Evolutionary conservation across 2,888 invertebrate species (phyloP), one percentile per base, ranked within the genome.

Genomic region (Therioaphis trifolii): DNA sequence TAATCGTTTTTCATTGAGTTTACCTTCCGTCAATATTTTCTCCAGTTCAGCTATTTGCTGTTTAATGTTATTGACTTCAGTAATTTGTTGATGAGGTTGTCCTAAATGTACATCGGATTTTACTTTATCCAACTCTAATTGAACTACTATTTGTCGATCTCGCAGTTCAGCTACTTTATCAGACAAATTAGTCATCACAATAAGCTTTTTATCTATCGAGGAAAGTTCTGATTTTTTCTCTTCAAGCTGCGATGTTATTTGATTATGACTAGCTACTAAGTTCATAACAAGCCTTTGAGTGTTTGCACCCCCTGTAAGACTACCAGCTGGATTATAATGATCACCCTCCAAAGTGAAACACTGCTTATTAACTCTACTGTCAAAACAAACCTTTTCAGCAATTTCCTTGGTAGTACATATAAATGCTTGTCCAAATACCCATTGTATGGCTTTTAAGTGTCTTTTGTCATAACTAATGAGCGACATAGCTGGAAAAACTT

Each of bases 261-360:
- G 52, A 52, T 82, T 49, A 52, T 82, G 82, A 35, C 11, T 63
- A 14, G 74, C 49, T 82, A 84, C 29, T 72, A 11, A 11, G 49
- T 84, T 24, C 4, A 84, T 68, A 52, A 77, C 4, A 68, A 84
- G 77, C 7, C 24, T 55, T 77, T 84, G 75, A 21, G 72, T 82
- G 18, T 74, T 74, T 24, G 82, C 49, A 88, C 99, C 99, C 87
- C 99, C 99, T 82, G 95, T 93, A 52, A 99, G 90, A 12, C 52
- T 75, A 87, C 99, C 99, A 76, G 93, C 91, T 0, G 99, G 97
- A 89, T 97, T 96, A 86, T 94, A 94, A 52, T 94, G 92, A 88
- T 99, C 98, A 0, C 99, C 99, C 86, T 96, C 96, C 5, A 96
- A 89, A 0, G 99, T 98, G 29, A 99, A 96, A 87, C 93, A 92